phyloP scores from a whole-genome alignment of 2,888 invertebrate species.

The Ichneumoninae sp. region DNA sequence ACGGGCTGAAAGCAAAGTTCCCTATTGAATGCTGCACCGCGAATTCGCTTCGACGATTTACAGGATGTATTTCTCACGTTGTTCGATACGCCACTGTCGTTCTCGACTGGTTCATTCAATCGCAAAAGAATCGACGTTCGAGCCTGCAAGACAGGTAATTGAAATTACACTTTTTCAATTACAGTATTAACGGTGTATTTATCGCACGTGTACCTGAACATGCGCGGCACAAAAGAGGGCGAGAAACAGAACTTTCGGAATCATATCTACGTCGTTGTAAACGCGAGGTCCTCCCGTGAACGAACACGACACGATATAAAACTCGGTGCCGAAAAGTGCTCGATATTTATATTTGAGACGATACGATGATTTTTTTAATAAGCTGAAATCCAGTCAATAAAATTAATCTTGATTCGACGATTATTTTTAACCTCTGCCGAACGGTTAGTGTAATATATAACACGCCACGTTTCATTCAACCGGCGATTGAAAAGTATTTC shows the following conservation, averaged over 20 bases:
- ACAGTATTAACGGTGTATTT: neutral
- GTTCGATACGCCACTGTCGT: neutral
- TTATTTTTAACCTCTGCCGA: neutral
- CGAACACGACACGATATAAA: neutral
- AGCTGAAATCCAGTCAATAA: neutral
- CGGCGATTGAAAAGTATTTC: neutral
- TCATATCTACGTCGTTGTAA: neutral
- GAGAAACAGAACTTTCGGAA: neutral
- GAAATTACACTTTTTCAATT: neutral
- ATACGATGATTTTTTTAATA: neutral
- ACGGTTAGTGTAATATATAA: neutral
- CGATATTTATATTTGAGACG: constrained; percentile 1
- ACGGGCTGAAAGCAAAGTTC: neutral
- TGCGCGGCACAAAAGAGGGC: neutral
- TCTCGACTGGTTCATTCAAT: neutral
- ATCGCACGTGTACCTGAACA: neutral
- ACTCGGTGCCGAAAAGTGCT: neutral
- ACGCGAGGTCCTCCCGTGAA: neutral
- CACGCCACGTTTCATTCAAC: neutral
- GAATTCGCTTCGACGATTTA: neutral
- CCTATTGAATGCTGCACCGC: neutral
- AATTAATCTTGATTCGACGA: neutral
- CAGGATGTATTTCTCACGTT: neutral
- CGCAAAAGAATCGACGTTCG: too few species aligned
- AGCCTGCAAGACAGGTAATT: neutral